phyloP scores from a whole-genome alignment of 2,888 invertebrate species.

The Rhingia campestris region DNA sequence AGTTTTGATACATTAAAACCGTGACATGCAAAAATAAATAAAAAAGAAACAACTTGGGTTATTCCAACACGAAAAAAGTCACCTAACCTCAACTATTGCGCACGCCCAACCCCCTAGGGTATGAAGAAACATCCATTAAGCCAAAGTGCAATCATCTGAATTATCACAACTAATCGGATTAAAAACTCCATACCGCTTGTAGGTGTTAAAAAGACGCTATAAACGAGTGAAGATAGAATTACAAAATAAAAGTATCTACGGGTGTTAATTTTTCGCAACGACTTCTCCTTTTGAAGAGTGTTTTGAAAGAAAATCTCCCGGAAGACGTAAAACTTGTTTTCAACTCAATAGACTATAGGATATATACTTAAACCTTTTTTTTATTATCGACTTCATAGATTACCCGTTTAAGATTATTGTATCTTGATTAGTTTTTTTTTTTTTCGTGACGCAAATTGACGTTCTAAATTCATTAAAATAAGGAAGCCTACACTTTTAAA shows the following conservation, averaged over 20 bases:
- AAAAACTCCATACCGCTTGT: constrained; percentile 40
- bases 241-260: constrained; percentile 12
- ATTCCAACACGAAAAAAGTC: too few species aligned
- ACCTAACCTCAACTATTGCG: too few species aligned
- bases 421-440: background rate
- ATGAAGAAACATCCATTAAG: too few species aligned
- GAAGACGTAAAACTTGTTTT: constrained; percentile 60
- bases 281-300: constrained; percentile 24
- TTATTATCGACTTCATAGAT: constrained; percentile 23
- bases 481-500: too few species aligned
- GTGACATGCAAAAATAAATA: too few species aligned
- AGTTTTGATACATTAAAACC: too few species aligned
- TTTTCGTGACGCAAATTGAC: background rate
- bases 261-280: constrained; percentile 4
- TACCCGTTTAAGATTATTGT: background rate
- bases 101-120: too few species aligned
- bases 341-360: constrained; percentile 47
- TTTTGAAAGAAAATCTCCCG: constrained; percentile 66
- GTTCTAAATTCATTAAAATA: too few species aligned
- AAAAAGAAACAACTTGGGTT: too few species aligned
- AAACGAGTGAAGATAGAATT: constrained; percentile 54
- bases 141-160: constrained; percentile 42
- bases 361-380: constrained; percentile 19
- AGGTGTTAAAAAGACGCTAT: constrained; percentile 64
- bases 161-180: constrained; percentile 49